Base-by-base conservation (phyloP, 1,140 invertebrate species). In the Cryptotermes secundus region DNA sequence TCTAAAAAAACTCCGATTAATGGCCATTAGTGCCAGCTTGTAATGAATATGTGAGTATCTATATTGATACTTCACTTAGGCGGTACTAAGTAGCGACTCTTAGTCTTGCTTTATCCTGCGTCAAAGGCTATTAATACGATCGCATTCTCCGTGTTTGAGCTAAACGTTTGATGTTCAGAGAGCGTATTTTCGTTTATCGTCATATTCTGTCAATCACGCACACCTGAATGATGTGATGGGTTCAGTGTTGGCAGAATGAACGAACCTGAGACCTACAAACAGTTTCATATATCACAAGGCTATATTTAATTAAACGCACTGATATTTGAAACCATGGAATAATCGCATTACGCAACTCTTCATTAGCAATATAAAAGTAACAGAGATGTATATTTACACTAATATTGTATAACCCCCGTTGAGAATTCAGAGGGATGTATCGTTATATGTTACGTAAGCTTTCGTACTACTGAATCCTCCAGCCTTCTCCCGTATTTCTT, bases 241-340 rank as follows among this genome's bases (percentile, higher is more conserved):
- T 26, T n/a, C n/a, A n/a, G 7, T 31, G 53, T 59, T 24, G 53
- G 14, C 59, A 3, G n/a, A 72, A 72, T 72, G 6, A 31, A 72
- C 4, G n/a, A n/a, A n/a, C n/a, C n/a, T n/a, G n/a, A n/a, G n/a
- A n/a, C n/a, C n/a, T n/a, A n/a, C n/a, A n/a, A n/a, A n/a, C 26
- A 72, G 59, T 72, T 72, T 31, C 59, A 31, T 72, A 72, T 72
- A 72, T 72, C 59, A 31, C 59, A 72, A 72, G 59, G n/a, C 26
- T 31, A 72, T n/a, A 72, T 72, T 72, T 72, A 72, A 72, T 72
- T 72, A 72, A 72, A 10, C 6, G 4, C 59, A 72, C 6, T 14
- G 59, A 1, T 14, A 72, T 72, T 31, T 7, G 59, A 72, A 72
- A n/a, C 59, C 19, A 31, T 2, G 1, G 26, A 72, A 72, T 72